phyloP scores from a whole-genome alignment of 2,888 invertebrate species.

The Caenorhabditis angaria region DNA sequence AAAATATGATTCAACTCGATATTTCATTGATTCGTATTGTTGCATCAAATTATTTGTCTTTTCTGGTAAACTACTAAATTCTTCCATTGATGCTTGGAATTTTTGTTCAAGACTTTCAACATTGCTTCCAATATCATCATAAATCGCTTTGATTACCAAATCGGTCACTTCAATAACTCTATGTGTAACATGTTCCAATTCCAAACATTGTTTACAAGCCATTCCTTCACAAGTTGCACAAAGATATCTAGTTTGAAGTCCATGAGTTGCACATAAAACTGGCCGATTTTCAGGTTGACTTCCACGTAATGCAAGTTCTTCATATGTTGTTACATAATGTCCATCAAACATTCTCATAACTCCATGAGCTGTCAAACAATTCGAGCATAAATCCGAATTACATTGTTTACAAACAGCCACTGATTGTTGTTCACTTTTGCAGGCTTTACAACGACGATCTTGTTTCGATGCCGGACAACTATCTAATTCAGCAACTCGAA shows the following conservation, averaged over 20 bases:
- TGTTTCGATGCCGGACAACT: constrained; percentile 48
- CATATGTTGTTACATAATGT: constrained; percentile 76
- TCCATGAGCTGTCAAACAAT: constrained; percentile 93
- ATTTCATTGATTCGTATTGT: constrained; percentile 59
- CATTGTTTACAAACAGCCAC: constrained; percentile 91
- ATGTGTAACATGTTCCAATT: constrained; percentile 49
- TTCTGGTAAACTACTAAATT: constrained; percentile 58
- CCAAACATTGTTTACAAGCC: constrained; percentile 53
- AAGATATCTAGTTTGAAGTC: constrained; percentile 43
- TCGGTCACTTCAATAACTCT: constrained; percentile 52
- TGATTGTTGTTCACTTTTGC: constrained; percentile 92
- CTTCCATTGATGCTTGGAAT: constrained; percentile 47
- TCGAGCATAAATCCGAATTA: constrained; percentile 89
- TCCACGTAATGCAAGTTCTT: constrained; percentile 42
- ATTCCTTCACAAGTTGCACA: constrained; percentile 57
- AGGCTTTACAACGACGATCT: constrained; percentile 85
- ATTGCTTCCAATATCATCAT: constrained; percentile 39
- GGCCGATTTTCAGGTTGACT: constrained; percentile 37
- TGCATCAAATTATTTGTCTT: constrained; percentile 44
- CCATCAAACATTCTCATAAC: constrained; percentile 96
- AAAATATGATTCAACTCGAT: constrained; percentile 40
- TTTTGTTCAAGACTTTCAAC: constrained; percentile 51
- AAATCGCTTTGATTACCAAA: constrained; percentile 44
- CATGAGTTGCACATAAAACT: constrained; percentile 51
- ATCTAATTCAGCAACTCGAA: constrained; percentile 48